Percentiles rank a stretch among this genome's conserved stretches.
Conservation (phyloP, 2,797 vertebrate genomes). For the Oreortyx pictus region DNA sequence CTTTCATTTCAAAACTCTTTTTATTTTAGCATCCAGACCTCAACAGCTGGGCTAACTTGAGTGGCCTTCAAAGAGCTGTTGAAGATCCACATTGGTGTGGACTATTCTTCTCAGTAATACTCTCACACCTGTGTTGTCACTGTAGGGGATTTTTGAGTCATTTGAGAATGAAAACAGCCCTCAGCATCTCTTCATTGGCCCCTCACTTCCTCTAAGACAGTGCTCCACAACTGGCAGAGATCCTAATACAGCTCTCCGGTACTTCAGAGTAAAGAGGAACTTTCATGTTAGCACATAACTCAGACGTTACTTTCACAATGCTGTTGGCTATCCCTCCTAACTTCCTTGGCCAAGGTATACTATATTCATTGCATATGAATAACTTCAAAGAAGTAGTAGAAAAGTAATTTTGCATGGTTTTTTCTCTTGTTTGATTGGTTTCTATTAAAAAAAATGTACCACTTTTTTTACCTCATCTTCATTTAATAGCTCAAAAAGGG, state of each 20-base stretch:
- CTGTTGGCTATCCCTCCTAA: neutral
- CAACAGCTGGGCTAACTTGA: neutral
- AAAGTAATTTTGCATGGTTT: neutral
- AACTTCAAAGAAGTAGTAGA: neutral
- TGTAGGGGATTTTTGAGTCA: neutral
- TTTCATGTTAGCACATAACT: neutral
- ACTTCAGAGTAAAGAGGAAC: neutral
- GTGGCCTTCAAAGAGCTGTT: neutral
- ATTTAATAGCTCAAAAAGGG: neutral
- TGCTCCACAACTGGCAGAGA: neutral
- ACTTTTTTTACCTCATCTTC: neutral
- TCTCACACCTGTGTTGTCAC: neutral
- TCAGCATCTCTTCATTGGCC: neutral
- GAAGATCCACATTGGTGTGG: neutral
- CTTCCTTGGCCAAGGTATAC: neutral
- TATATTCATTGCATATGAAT: neutral
- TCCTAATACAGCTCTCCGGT: neutral
- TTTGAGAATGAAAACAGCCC: fast-evolving
- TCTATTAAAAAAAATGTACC: neutral
- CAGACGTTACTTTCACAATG: neutral
- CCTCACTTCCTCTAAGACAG: neutral
- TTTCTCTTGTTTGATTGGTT: neutral
- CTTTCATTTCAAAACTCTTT: neutral
- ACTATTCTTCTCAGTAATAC: neutral
- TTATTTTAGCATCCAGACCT: neutral